phyloP scores from a whole-genome alignment of 2,888 invertebrate genomes.

The Drosophila crucigera region DNA sequence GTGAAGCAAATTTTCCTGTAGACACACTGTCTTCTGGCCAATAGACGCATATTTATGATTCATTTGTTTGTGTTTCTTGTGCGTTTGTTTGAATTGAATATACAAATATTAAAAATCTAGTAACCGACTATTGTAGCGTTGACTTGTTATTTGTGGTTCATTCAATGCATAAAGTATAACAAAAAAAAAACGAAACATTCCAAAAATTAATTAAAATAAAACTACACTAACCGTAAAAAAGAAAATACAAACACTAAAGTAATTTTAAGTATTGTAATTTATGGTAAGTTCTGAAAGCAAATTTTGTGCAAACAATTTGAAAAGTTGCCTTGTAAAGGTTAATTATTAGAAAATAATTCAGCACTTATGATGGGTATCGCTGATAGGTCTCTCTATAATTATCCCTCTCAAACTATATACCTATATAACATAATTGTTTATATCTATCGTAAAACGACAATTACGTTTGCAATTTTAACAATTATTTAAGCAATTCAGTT shows the following conservation, averaged over 20 bases:
- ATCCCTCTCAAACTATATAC: conserved; percentile 12
- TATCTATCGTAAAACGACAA: conserved; percentile 36
- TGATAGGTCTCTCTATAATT: conserved; percentile 53
- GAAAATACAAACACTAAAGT: conserved; percentile 54
- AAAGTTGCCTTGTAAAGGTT: conserved; percentile 61
- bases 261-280: conserved; percentile 68
- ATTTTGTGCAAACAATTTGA: conserved; percentile 63
- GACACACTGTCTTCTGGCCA: conserved; percentile 52
- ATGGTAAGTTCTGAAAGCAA: conserved; percentile 70
- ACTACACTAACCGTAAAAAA: conserved; percentile 38
- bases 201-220: conserved; percentile 39
- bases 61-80: conserved; percentile 53
- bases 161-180: conserved; percentile 53
- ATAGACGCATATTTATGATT: conserved; percentile 31
- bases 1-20: conserved; percentile 22
- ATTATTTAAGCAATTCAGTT: conserved; percentile 79
- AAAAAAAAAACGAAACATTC: conserved; percentile 10
- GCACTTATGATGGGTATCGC: conserved; percentile 73
- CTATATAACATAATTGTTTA: conserved; percentile 33
- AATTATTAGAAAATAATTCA: conserved; percentile 35
- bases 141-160: conserved; percentile 71
- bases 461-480: conserved; percentile 83
- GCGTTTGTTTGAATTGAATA: conserved; percentile 43
- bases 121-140: conserved; percentile 57
- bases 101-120: conserved; percentile 29